phyloP scores from a whole-genome alignment of 2,113 vertebrate genomes.

The Tragelaphus scriptus region DNA sequence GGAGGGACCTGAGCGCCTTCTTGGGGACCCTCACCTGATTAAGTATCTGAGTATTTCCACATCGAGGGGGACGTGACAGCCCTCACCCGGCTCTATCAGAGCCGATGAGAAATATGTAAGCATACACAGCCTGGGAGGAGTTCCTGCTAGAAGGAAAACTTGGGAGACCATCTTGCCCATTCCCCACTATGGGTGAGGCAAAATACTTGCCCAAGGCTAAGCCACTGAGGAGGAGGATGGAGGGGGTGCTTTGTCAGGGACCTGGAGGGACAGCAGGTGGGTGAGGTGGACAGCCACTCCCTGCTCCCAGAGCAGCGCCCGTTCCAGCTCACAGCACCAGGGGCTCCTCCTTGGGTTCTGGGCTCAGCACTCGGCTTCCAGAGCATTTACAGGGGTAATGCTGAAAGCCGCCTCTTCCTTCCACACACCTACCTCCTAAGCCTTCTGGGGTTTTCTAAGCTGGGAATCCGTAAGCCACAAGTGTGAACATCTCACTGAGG shows the following conservation, averaged over 20 bases:
- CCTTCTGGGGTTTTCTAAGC: neutral
- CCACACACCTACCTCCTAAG: neutral
- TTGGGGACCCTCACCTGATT: neutral
- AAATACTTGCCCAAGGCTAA: neutral
- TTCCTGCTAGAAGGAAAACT: neutral
- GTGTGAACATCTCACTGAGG: no score
- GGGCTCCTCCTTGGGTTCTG: neutral
- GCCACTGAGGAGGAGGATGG: neutral
- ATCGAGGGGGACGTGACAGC: neutral
- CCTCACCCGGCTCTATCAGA: neutral
- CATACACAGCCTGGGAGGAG: neutral
- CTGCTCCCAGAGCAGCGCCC: neutral
- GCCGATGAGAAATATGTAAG: fast-evolving
- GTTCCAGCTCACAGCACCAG: fast-evolving
- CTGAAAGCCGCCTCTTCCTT: neutral
- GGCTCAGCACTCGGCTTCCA: fast-evolving
- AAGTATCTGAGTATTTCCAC: fast-evolving
- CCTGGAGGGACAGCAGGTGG: neutral
- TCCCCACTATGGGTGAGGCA: neutral
- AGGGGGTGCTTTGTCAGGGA: fast-evolving
- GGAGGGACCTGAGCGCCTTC: neutral
- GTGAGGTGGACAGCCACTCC: neutral
- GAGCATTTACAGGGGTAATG: neutral
- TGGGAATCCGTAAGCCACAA: fast-evolving
- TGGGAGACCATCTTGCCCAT: neutral